Percentiles rank a stretch among this genome's conserved stretches.
Conservation (phyloP, 2,888 invertebrate genomes). For the Acrocyrtus sp. region DNA sequence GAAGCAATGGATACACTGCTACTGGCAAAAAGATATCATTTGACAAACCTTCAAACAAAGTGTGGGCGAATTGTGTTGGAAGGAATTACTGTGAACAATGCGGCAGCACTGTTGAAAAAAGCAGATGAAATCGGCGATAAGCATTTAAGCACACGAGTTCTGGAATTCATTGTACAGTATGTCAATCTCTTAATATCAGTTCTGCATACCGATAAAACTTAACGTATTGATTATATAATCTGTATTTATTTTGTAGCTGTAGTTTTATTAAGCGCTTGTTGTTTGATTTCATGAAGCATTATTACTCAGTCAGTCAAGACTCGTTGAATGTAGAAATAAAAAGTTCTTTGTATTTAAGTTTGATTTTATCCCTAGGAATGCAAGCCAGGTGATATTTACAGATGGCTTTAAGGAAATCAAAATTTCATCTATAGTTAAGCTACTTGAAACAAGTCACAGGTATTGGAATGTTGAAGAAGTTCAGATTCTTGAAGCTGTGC, state of each 20-base stretch:
- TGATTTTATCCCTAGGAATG: too few species aligned
- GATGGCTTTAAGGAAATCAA: not conserved
- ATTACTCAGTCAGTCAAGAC: too few species aligned
- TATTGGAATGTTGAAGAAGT: slow-evolving; percentile 12
- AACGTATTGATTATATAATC: too few species aligned
- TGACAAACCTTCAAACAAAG: slow-evolving; percentile 5
- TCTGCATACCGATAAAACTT: too few species aligned
- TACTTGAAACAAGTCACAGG: not conserved
- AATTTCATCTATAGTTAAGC: not conserved
- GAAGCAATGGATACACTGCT: slow-evolving; percentile 22
- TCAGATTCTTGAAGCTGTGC: slow-evolving; percentile 5
- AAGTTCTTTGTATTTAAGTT: not conserved
- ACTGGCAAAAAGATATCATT: slow-evolving; percentile 8
- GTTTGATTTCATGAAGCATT: too few species aligned
- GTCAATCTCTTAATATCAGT: too few species aligned
- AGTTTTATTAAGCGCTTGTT: too few species aligned
- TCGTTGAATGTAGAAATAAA: not conserved
- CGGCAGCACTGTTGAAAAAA: slow-evolving; percentile 4
- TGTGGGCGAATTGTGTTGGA: slow-evolving; percentile 16
- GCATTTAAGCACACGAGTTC: slow-evolving; percentile 2
- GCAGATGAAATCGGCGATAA: slow-evolving; percentile 16
- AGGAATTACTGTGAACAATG: slow-evolving; percentile 3
- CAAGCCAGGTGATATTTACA: slow-evolving; percentile 1
- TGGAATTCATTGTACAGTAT: slow-evolving; percentile 13
- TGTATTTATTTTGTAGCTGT: too few species aligned